Percentiles rank a stretch among this genome's conserved stretches.
Evolutionary conservation across 2,113 vertebrate genomes (phyloP).

Genomic region (Mus pahari): DNA sequence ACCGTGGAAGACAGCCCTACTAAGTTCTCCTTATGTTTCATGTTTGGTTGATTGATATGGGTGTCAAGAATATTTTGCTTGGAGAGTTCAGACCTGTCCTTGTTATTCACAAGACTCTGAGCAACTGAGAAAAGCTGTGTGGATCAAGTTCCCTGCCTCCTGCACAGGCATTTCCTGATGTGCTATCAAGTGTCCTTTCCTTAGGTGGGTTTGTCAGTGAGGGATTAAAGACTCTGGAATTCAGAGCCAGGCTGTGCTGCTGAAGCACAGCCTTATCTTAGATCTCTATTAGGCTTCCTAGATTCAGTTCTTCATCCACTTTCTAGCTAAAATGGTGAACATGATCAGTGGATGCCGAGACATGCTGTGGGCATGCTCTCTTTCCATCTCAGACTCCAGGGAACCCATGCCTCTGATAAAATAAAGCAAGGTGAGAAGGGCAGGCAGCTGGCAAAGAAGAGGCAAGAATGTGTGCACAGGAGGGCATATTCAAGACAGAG

Average conservation of each 20-base stretch:
- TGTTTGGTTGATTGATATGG: not conserved
- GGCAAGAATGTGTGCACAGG: accelerated
- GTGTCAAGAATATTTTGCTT: slow-evolving; percentile 45
- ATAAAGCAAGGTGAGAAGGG: not conserved
- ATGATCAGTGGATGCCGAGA: not conserved
- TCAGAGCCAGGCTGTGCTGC: not conserved
- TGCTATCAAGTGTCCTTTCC: slow-evolving; percentile 68
- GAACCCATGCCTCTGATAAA: not conserved
- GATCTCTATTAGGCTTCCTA: not conserved
- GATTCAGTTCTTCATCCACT: not conserved
- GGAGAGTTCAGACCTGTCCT: slow-evolving; percentile 54
- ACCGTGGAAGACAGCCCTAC: not conserved
- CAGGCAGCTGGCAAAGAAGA: not conserved
- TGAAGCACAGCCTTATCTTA: not conserved
- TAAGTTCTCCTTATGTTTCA: not conserved
- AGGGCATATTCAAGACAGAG: not conserved
- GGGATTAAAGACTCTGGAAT: slow-evolving; percentile 49
- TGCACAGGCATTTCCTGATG: slow-evolving; percentile 70
- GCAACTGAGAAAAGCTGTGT: slow-evolving; percentile 3
- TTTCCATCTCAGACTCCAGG: not conserved
- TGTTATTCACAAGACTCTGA: slow-evolving; percentile 51
- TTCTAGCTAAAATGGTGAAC: not conserved
- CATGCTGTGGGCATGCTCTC: not conserved
- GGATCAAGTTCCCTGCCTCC: slow-evolving; percentile 61
- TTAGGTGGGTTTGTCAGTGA: slow-evolving; percentile 58